Evolutionary conservation across 2,888 invertebrate species (phyloP).

Genomic region (Cataglyphis livida): DNA sequence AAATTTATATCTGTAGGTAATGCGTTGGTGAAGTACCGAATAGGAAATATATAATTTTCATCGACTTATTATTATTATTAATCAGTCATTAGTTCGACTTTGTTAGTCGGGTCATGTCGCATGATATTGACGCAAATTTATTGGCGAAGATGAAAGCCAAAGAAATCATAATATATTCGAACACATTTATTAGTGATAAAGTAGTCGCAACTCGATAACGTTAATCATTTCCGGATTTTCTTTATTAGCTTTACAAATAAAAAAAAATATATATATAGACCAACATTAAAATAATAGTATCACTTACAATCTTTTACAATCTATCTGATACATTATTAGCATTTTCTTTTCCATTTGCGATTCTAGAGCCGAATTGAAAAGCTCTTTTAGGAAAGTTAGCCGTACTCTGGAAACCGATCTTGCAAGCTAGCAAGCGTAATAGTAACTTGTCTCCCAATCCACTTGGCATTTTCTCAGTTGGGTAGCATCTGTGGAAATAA

Average conservation of each 20-base stretch:
- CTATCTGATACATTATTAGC: slow-evolving; percentile 91
- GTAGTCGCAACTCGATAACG: not conserved
- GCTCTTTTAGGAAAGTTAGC: slow-evolving; percentile 95
- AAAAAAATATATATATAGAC: not conserved
- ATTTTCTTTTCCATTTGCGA: slow-evolving; percentile 96
- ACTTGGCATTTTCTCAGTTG: slow-evolving; percentile 87
- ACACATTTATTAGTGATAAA: not conserved
- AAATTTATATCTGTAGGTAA: too few species aligned
- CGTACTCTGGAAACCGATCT: slow-evolving; percentile 89
- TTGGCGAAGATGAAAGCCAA: too few species aligned
- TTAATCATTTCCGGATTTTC: not conserved
- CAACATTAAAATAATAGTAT: not conserved
- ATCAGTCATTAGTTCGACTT: too few species aligned
- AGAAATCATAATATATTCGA: not conserved
- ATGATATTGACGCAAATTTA: too few species aligned
- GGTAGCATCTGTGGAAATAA: slow-evolving; percentile 87
- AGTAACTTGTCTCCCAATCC: slow-evolving; percentile 98
- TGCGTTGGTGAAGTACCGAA: too few species aligned
- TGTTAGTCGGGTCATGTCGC: too few species aligned
- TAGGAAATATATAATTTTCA: too few species aligned
- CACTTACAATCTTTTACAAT: slow-evolving; percentile 68
- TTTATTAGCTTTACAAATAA: not conserved
- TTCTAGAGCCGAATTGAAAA: slow-evolving; percentile 98
- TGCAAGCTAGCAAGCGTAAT: slow-evolving; percentile 90
- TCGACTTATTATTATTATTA: too few species aligned